These are phyloP conservation scores for Epinotia brunnichana DNA, from an alignment of 2,888 invertebrate genomes.

Conservation along the genomic window DNA sequence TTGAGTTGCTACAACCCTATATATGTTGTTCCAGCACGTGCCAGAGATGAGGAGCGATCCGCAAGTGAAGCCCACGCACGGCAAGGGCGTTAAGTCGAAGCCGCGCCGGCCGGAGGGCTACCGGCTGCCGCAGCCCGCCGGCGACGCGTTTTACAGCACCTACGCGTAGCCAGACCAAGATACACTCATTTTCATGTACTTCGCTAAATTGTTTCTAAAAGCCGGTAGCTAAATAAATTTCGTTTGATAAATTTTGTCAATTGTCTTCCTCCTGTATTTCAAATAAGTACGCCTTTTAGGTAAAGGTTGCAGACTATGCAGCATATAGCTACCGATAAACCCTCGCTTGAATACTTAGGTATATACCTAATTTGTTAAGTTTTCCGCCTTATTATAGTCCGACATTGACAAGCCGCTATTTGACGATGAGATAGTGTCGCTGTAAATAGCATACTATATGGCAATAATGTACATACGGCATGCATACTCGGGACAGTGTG, in stretches of 20 bases:
- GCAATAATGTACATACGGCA: no score
- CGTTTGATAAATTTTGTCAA: background rate
- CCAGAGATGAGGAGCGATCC: background rate
- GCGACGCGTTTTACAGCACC: background rate
- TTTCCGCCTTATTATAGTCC: no score
- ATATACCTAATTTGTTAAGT: no score
- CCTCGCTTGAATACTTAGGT: background rate
- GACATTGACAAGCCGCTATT: no score
- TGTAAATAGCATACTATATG: no score
- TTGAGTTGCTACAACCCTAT: background rate
- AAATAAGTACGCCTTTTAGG: no score
- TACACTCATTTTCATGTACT: background rate
- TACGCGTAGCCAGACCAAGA: conserved; percentile 1
- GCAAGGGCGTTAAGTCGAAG: background rate
- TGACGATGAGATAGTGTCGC: no score
- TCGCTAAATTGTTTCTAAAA: background rate
- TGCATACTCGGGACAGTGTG: no score
- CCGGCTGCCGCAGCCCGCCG: conserved; percentile 14
- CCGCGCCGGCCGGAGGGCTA: background rate
- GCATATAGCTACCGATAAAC: no score
- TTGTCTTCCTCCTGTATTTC: background rate
- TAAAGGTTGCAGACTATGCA: no score
- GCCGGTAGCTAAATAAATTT: background rate
- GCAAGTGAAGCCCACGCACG: background rate
- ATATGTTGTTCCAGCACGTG: conserved; percentile 3